Evolutionary conservation across 2,797 vertebrate species (phyloP).

Genomic region (Acanthopagrus latus): DNA sequence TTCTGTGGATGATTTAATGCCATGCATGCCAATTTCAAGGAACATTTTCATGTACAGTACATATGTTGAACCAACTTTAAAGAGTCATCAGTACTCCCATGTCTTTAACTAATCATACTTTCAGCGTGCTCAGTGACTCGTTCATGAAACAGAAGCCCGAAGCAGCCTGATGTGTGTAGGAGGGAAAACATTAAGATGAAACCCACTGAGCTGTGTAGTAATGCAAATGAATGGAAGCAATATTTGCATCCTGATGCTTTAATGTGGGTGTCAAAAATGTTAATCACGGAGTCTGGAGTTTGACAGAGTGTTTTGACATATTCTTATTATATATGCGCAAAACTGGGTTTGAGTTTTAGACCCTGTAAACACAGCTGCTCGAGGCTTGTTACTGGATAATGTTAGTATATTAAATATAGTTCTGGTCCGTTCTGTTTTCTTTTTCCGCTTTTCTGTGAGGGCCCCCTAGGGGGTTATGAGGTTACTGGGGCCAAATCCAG

Average conservation of each 20-base stretch:
- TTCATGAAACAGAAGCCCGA: constrained; percentile 14
- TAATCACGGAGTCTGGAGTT: constrained; percentile 27
- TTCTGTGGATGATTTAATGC: neutral
- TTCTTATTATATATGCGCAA: neutral
- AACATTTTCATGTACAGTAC: neutral
- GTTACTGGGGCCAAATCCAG: no score
- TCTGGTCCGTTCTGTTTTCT: no score
- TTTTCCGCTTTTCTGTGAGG: no score
- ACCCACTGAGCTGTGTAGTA: constrained; percentile 5
- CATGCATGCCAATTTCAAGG: neutral
- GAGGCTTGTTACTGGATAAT: neutral
- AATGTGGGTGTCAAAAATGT: constrained; percentile 29
- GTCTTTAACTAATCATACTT: constrained; percentile 13
- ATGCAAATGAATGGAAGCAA: constrained; percentile 22
- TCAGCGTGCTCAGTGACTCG: constrained; percentile 7
- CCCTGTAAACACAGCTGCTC: neutral
- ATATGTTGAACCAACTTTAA: constrained; percentile 8
- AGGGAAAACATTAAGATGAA: constrained; percentile 18
- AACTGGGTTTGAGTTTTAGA: neutral
- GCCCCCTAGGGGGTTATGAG: no score
- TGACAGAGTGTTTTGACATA: neutral
- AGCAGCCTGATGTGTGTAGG: constrained; percentile 32
- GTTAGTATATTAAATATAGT: no score
- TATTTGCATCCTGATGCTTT: constrained; percentile 21
- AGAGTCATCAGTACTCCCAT: constrained; percentile 9